Percentiles rank a stretch among this genome's conserved stretches.
Conservation (phyloP, 2,888 invertebrate species). For the Pseudococcus viburni region DNA sequence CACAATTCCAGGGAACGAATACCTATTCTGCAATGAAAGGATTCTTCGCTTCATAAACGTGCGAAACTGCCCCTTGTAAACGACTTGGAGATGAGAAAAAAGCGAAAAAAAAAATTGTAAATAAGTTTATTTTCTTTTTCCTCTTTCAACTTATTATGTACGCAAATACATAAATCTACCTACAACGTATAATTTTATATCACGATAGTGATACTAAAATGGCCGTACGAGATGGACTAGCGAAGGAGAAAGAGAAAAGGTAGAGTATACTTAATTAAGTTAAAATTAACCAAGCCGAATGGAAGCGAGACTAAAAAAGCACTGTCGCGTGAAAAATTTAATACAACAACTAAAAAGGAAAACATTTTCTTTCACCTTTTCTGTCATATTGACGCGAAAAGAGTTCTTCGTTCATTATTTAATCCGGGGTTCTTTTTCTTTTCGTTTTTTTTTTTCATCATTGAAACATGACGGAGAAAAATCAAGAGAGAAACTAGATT, state of each 20-base stretch:
- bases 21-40: neutral
- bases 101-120: neutral
- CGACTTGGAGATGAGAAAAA: neutral
- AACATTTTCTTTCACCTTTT: slow-evolving; percentile 39
- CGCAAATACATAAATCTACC: neutral
- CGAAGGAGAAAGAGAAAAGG: neutral
- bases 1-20: neutral
- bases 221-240: neutral
- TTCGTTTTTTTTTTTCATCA: neutral
- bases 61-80: neutral
- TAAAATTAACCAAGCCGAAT: slow-evolving; percentile 23
- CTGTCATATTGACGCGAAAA: neutral
- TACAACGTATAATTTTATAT: neutral
- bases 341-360: neutral
- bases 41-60: neutral
- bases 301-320: neutral
- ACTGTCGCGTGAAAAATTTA: slow-evolving; percentile 6
- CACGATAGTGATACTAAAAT: neutral
- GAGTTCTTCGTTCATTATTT: slow-evolving; percentile 25
- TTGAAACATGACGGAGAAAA: neutral
- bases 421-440: neutral
- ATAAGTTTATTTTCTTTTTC: neutral
- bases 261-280: neutral
- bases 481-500: slow-evolving; percentile 22
- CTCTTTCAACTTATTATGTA: neutral